Conservation (phyloP, 2,888 invertebrate genomes). For the Microplitis manilae region DNA sequence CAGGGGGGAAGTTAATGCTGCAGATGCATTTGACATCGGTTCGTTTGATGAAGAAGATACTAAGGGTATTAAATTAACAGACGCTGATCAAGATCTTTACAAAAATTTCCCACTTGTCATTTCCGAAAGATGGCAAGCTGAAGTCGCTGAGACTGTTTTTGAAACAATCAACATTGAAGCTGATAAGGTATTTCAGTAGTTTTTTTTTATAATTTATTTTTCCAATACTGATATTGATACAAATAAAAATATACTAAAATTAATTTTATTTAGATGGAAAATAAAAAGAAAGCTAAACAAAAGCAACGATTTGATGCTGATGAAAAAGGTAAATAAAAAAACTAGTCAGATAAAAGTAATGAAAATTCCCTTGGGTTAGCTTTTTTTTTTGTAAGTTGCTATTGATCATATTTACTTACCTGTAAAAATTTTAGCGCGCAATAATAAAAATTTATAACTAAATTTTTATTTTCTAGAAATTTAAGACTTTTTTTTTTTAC, state of each 20-base stretch:
- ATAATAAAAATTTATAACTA: no score
- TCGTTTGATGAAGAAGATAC: conserved; percentile 99
- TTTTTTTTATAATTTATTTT: no score
- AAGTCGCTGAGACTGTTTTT: conserved; percentile 98
- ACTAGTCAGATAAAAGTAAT: neutral
- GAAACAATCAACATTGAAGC: conserved; percentile 98
- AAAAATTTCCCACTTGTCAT: conserved; percentile 99
- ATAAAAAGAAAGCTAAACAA: conserved; percentile 94
- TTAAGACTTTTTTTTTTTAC: no score
- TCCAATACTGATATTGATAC: no score
- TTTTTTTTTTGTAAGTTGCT: neutral
- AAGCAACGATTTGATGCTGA: conserved; percentile 95
- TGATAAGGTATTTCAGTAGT: conserved; percentile 80
- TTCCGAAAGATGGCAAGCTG: conserved; percentile 99
- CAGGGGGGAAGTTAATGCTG: conserved; percentile 98
- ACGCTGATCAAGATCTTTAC: conserved; percentile 97
- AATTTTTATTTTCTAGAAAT: no score
- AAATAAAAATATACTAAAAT: neutral
- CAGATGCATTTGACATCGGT: conserved; percentile 99
- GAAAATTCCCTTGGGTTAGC: neutral
- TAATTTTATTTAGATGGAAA: conserved; percentile 76
- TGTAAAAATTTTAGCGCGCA: no score
- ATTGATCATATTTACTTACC: no score
- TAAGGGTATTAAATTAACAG: conserved; percentile 97
- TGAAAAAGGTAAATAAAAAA: conserved; percentile 83